Conservation (phyloP, 2,797 vertebrate species). For the Cynopterus sphinx region DNA sequence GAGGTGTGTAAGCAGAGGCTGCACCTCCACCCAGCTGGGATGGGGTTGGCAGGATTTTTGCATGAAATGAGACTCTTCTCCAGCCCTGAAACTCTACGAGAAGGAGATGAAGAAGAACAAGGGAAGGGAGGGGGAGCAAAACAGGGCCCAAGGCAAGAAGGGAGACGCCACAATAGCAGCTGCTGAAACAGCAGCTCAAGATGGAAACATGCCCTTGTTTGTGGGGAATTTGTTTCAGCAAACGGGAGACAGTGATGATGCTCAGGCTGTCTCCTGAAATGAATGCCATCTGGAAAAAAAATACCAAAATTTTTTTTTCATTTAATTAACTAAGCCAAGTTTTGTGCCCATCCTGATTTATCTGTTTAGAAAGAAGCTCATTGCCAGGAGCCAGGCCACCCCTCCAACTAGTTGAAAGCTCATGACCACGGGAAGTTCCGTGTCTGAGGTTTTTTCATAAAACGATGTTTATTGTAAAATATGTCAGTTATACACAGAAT, state of each 20-base stretch:
- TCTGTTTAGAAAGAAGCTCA: conserved; percentile 39
- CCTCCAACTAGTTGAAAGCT: background rate
- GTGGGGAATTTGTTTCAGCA: conserved; percentile 43
- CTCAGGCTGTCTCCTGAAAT: conserved; percentile 41
- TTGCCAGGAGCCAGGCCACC: background rate
- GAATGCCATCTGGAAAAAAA: conserved; percentile 49
- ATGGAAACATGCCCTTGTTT: conserved; percentile 52
- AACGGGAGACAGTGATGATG: conserved; percentile 40
- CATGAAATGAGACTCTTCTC: background rate
- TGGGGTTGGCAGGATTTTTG: background rate
- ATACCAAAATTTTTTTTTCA: background rate
- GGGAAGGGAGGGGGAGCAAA: background rate
- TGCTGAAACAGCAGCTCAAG: background rate
- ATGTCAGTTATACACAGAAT: background rate
- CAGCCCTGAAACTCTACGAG: background rate
- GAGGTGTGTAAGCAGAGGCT: background rate
- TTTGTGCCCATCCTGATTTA: background rate
- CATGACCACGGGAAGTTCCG: background rate
- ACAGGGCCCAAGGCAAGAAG: background rate
- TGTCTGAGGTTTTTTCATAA: background rate
- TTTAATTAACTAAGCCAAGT: background rate
- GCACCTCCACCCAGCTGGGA: background rate
- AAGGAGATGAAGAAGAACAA: background rate
- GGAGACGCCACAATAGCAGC: background rate
- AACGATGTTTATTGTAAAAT: background rate